These are phyloP conservation scores for rabbit (Oryctolagus cuniculus) DNA, from an alignment of 2,113 vertebrate genomes.

Conservation along the genomic window DNA sequence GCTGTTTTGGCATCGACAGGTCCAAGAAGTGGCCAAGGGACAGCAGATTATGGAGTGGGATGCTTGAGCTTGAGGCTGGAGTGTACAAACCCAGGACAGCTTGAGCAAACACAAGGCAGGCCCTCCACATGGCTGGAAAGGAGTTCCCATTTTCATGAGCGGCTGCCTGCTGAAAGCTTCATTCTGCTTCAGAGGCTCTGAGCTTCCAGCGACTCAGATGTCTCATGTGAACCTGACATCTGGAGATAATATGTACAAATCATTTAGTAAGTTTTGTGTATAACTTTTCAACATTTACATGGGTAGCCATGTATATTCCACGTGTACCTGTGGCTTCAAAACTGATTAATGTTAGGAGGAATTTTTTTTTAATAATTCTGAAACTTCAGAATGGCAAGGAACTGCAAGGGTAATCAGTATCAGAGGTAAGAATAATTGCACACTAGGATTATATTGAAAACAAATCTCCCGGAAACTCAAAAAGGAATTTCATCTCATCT, in stretches of 20 bases:
- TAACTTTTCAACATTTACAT: not conserved
- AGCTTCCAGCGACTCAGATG: not conserved
- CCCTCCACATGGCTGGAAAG: not conserved
- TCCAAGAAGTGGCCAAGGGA: not conserved
- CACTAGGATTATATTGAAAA: no score
- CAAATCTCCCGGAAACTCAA: not conserved
- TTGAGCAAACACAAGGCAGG: not conserved
- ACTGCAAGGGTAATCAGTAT: not conserved
- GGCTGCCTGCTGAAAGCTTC: rapidly evolving
- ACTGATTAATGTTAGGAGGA: not conserved
- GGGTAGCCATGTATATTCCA: not conserved
- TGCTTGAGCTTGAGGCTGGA: not conserved
- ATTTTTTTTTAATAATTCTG: not conserved
- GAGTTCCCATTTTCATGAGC: no score
- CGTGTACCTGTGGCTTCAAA: not conserved
- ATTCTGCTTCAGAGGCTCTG: not conserved
- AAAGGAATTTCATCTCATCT: not conserved
- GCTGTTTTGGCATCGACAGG: not conserved
- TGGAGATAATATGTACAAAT: not conserved
- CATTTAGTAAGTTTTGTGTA: not conserved
- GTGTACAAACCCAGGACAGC: not conserved
- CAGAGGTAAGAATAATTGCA: not conserved
- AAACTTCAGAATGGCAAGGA: not conserved
- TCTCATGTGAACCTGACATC: not conserved
- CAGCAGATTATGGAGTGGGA: not conserved